Evolutionary conservation across 1,140 invertebrate genomes (phyloP).

Genomic region (Penaeus chinensis): DNA sequence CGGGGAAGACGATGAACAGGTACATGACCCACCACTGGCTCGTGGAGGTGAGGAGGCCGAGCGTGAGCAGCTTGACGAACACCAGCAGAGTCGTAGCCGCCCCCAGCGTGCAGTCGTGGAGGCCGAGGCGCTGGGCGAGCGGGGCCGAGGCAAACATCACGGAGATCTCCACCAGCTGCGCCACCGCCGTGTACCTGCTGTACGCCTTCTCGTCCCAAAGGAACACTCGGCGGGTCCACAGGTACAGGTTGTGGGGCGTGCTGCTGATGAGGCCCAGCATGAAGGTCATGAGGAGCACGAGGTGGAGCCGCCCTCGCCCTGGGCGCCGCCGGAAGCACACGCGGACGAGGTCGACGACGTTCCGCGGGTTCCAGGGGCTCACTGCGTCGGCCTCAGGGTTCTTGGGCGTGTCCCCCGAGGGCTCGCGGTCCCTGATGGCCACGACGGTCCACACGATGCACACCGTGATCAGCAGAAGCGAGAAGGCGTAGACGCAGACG

Average conservation of each 20-base stretch:
- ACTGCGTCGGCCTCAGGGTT: too few relatives aligned
- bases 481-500: not conserved
- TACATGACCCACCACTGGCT: slow-evolving; percentile 18
- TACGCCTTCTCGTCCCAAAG: not conserved
- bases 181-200: not conserved
- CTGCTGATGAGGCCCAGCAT: not conserved
- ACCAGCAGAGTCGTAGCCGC: not conserved
- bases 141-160: not conserved
- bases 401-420: too few relatives aligned
- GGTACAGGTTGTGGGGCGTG: slow-evolving; percentile 18
- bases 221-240: slow-evolving; percentile 13
- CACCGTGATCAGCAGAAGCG: not conserved
- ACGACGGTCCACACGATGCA: slow-evolving; percentile 10
- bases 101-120: slow-evolving; percentile 19
- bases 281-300: not conserved
- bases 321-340: not conserved
- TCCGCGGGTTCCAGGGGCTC: slow-evolving; percentile 21
- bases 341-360: slow-evolving; percentile 7
- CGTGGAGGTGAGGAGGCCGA: not conserved
- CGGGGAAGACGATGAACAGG: not conserved
- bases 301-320: not conserved
- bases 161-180: not conserved
- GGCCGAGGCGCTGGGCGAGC: not conserved
- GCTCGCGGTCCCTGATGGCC: not conserved
- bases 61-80: not conserved